Evolutionary conservation across 2,113 vertebrate species (phyloP).

Genomic region (Sus scrofa): DNA sequence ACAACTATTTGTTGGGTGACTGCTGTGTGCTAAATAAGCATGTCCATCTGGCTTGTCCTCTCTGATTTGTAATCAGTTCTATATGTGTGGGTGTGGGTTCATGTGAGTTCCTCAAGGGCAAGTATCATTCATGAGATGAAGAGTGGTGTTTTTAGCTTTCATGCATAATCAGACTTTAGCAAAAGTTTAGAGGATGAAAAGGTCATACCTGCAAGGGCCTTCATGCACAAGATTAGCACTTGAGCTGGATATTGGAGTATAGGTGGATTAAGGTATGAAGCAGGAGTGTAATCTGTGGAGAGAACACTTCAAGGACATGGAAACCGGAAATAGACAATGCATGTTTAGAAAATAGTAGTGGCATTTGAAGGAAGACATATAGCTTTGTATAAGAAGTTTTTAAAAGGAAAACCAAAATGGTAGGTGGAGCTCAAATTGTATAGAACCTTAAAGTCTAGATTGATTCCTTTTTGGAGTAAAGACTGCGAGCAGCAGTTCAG

Average conservation of each 20-base stretch:
- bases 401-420: background rate
- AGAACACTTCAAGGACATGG: background rate
- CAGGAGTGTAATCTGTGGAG: background rate
- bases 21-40: background rate
- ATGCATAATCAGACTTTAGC: background rate
- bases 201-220: background rate
- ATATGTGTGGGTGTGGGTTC: background rate
- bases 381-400: background rate
- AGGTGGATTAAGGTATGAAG: background rate
- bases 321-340: background rate
- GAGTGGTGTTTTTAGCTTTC: background rate
- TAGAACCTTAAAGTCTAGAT: background rate
- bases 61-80: background rate
- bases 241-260: background rate
- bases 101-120: background rate
- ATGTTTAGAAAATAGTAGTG: background rate
- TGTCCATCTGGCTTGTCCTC: background rate
- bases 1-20: background rate
- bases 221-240: background rate
- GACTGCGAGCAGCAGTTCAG: background rate
- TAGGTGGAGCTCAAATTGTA: background rate
- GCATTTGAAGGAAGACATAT: background rate
- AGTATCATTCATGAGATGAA: background rate
- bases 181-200: background rate
- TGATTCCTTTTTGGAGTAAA: background rate